phyloP scores from a whole-genome alignment of 2,113 vertebrate genomes.

The Corythornis cristatus region DNA sequence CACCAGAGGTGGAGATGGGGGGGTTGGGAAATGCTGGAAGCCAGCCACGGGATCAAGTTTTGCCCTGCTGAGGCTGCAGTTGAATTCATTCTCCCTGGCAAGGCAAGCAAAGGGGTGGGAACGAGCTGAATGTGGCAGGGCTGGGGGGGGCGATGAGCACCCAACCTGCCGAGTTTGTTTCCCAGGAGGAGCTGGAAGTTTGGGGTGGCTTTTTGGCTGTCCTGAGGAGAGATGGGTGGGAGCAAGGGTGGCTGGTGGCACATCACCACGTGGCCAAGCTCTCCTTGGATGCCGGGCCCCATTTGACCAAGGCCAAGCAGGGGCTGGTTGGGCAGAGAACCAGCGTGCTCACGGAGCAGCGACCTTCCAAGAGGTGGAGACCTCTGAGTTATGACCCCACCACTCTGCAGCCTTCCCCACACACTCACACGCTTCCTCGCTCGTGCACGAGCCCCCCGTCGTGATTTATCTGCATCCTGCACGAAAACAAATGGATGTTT shows the following conservation, averaged over 20 bases:
- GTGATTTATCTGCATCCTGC: conserved; percentile 73
- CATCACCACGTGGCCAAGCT: neutral
- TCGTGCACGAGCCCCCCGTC: conserved; percentile 19
- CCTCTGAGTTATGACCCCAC: neutral
- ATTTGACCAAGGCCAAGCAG: neutral
- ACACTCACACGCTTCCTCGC: neutral
- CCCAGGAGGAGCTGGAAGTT: neutral
- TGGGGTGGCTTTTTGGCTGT: neutral
- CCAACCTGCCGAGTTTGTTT: neutral
- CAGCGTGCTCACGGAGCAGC: neutral
- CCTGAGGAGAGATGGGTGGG: accelerated
- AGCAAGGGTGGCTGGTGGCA: no score
- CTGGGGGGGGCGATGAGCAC: neutral
- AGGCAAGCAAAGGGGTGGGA: neutral
- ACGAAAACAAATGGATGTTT: conserved; percentile 68
- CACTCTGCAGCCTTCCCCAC: neutral
- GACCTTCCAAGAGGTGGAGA: conserved; percentile 39
- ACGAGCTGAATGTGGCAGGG: neutral
- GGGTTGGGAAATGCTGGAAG: neutral
- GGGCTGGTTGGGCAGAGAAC: neutral
- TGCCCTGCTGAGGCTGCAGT: neutral
- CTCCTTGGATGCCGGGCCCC: accelerated
- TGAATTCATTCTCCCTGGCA: neutral
- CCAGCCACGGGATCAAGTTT: neutral
- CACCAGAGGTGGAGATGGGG: neutral